A percentile compares a stretch with the other conserved stretches of the same genome.
These are phyloP conservation scores for Trachelus troglodyta DNA, from an alignment of 2,888 invertebrate genomes.

Conservation along the genomic window DNA sequence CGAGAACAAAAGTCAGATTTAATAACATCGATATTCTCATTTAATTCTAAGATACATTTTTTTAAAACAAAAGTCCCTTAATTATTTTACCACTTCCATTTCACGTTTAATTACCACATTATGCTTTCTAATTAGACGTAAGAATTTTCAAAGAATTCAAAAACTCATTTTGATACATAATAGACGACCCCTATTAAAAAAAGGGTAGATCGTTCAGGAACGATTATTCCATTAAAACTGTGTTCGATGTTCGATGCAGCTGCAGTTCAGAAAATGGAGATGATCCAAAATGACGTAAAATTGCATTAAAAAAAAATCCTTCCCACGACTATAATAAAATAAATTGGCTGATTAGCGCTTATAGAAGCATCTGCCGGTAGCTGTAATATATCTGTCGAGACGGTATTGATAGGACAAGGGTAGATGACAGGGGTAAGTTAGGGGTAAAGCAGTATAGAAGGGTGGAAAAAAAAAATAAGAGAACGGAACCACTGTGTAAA, in stretches of 20 bases:
- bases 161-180: neutral
- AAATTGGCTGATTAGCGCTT: conserved; percentile 46
- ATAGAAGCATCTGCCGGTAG: conserved; percentile 37
- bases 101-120: neutral
- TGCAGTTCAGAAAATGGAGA: conserved; percentile 35
- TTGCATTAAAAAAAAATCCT: conserved; percentile 21
- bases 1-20: conserved; percentile 39
- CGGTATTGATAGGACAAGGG: neutral
- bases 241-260: conserved; percentile 24
- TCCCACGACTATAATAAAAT: conserved; percentile 41
- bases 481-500: conserved; percentile 45
- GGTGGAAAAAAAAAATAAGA: neutral
- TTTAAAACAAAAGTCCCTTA: neutral
- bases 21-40: conserved; percentile 42
- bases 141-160: neutral
- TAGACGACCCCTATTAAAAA: neutral
- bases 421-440: neutral
- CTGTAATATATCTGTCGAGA: conserved; percentile 54
- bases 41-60: neutral
- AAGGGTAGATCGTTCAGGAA: neutral
- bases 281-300: conserved; percentile 15
- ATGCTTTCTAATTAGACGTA: neutral
- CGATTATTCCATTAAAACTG: neutral
- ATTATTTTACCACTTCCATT: neutral
- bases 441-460: conserved; percentile 25